Base-by-base conservation (phyloP, 2,113 vertebrate species). In the Ahaetulla prasina region DNA sequence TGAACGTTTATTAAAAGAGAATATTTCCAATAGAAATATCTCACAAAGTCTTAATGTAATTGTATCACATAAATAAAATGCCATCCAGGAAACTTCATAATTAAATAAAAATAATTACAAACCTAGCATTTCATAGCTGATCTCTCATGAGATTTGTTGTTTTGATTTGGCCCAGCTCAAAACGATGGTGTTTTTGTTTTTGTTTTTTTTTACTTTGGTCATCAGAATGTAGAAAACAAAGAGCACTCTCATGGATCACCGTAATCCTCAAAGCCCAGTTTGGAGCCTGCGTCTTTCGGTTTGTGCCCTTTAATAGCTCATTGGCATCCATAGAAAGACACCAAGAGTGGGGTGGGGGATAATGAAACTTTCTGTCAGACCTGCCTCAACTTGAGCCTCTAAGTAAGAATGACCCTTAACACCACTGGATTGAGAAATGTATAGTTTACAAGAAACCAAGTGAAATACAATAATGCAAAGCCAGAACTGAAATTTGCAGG, bases 1-100 rank as follows among this genome's bases (percentile, higher is more conserved):
- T 74, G 63, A 74, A 90, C 43, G 94, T 96, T 92, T 94, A 95
- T 85, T 91, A 53, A 7, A 91, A 90, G 91, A 88, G 94, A 95
- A 93, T 50, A 95, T 95, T 95, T 95, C 95, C 92, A 92, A 80
- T 53, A 90, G 80, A 89, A 93, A 92, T 20, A 11, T 14, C 87
- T 52, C 50, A 3, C 49, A 87, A 52, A 20, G 8, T 18, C 86
- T 50, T 30, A 52, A 18, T 52, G 7, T 18, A 88, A 88, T 54
- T 39, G 18, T 10, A 39, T 88, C 23, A 54, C 39, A 54, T 8
- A 88, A 88, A 35, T 39, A 35, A 35, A 54, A 39, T 22, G 22
- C 87, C 35, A 80, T 80, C 35, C 35, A 80, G 35, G 35, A 35
- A 80, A 39, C 7, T 39, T 80, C 35, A 43, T 22, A 80, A 80